These are phyloP conservation scores for Brachionus calyciflorus DNA, from an alignment of 1,140 invertebrate genomes.

Conservation along the genomic window DNA sequence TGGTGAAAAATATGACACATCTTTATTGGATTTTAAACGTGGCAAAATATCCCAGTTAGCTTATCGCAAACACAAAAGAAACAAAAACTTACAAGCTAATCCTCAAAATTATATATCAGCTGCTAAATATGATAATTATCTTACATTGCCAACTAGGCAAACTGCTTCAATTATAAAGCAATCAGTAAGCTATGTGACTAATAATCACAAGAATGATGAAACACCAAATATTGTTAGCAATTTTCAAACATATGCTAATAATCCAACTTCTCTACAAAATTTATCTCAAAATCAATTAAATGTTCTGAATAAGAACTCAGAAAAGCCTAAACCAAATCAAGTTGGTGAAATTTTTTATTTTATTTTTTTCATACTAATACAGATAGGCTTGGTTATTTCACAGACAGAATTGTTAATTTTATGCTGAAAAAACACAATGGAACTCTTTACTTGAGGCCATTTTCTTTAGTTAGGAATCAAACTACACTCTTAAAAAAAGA, in stretches of 20 bases:
- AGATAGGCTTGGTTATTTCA: background rate
- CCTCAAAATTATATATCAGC: conserved; percentile 15
- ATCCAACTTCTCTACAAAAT: conserved; percentile 4
- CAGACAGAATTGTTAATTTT: too few species aligned
- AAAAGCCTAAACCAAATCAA: conserved; percentile 15
- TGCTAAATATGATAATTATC: conserved; percentile 75
- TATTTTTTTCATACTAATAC: background rate
- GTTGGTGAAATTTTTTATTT: background rate
- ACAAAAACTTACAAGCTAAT: conserved; percentile 39
- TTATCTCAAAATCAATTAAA: conserved; percentile 23
- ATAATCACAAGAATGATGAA: conserved; percentile 67
- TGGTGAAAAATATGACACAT: conserved; percentile 74
- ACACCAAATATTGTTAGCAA: conserved; percentile 48
- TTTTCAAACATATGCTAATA: conserved; percentile 37
- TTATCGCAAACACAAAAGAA: conserved; percentile 40
- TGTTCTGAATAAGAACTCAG: background rate
- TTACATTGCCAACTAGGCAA: conserved; percentile 90
- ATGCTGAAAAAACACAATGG: too few species aligned
- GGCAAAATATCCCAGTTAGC: conserved; percentile 66
- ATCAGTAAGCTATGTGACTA: conserved; percentile 74
- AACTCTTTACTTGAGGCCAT: too few species aligned
- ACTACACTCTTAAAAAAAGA: too few species aligned
- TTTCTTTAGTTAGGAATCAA: too few species aligned
- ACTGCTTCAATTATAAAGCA: conserved; percentile 98
- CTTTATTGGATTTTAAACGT: conserved; percentile 76